Percentiles rank a stretch among this genome's conserved stretches.
phyloP scores from a whole-genome alignment of 2,113 vertebrate species.

The Myiozetetes cayanensis region DNA sequence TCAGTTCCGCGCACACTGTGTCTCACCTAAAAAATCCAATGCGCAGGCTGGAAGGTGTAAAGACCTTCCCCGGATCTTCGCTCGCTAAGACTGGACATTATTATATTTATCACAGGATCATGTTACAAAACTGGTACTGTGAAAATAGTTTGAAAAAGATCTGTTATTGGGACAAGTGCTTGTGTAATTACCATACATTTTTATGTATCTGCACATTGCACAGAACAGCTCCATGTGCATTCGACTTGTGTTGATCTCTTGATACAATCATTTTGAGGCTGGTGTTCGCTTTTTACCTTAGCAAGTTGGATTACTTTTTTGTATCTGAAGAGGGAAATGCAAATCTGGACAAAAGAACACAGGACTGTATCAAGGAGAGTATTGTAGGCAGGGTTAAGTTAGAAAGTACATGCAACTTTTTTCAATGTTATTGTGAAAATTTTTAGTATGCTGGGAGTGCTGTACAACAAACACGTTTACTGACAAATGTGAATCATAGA shows the following conservation, averaged over 20 bases:
- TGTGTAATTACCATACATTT: background rate
- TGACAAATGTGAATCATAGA: background rate
- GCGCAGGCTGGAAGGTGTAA: too few species aligned
- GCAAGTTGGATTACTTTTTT: background rate
- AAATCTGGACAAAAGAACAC: background rate
- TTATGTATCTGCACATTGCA: background rate
- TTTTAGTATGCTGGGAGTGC: background rate
- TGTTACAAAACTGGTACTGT: background rate
- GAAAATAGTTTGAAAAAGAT: background rate
- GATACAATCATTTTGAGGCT: background rate
- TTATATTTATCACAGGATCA: background rate
- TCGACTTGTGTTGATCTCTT: background rate
- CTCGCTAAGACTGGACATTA: too few species aligned
- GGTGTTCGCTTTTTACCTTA: background rate
- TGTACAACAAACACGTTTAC: background rate
- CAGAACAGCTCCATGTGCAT: background rate
- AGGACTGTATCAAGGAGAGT: background rate
- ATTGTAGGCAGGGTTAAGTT: background rate
- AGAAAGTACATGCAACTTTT: background rate
- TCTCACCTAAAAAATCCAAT: too few species aligned
- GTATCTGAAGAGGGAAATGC: background rate
- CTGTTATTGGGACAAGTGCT: background rate
- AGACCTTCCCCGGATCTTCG: too few species aligned
- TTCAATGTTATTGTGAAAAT: background rate
- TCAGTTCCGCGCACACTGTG: too few species aligned